Evolutionary conservation across 1,140 invertebrate species (phyloP).

Genomic region (Drosophila jambulina): DNA sequence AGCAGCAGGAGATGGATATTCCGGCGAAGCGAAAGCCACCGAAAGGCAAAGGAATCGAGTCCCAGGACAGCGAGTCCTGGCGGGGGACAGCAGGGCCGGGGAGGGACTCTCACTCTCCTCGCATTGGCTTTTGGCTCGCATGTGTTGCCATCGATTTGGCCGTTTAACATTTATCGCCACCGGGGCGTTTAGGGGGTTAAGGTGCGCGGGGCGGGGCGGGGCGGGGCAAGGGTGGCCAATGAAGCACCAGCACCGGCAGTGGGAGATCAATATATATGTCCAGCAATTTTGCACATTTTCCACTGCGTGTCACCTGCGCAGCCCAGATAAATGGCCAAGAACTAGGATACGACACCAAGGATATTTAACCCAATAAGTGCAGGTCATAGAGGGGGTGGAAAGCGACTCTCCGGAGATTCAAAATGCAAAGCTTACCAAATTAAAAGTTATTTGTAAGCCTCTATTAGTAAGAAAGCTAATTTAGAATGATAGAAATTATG

Average conservation of each 20-base stretch:
- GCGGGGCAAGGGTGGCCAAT: not conserved
- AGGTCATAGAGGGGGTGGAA: not conserved
- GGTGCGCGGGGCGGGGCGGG: too few relatives aligned
- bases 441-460: not conserved
- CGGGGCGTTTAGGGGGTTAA: conserved; percentile 9
- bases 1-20: conserved; percentile 19
- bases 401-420: not conserved
- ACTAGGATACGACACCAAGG: conserved; percentile 22
- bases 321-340: conserved; percentile 72
- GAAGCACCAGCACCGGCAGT: conserved; percentile 16
- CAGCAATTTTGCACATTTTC: conserved; percentile 76
- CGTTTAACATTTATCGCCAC: conserved; percentile 78
- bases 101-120: not conserved
- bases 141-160: conserved; percentile 81
- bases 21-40: conserved; percentile 24
- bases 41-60: conserved; percentile 30
- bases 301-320: conserved; percentile 78
- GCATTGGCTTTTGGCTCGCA: conserved; percentile 46
- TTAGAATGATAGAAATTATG: not conserved
- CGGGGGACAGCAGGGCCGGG: too few relatives aligned
- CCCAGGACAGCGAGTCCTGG: conserved; percentile 20
- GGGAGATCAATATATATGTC: conserved; percentile 72
- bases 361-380: conserved; percentile 17
- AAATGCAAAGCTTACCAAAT: not conserved
- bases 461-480: too few relatives aligned